A percentile compares a stretch with the other conserved stretches of the same genome.
These are phyloP conservation scores for Drosophila mayaguana DNA, from an alignment of 2,888 invertebrate species.

Conservation along the genomic window DNA sequence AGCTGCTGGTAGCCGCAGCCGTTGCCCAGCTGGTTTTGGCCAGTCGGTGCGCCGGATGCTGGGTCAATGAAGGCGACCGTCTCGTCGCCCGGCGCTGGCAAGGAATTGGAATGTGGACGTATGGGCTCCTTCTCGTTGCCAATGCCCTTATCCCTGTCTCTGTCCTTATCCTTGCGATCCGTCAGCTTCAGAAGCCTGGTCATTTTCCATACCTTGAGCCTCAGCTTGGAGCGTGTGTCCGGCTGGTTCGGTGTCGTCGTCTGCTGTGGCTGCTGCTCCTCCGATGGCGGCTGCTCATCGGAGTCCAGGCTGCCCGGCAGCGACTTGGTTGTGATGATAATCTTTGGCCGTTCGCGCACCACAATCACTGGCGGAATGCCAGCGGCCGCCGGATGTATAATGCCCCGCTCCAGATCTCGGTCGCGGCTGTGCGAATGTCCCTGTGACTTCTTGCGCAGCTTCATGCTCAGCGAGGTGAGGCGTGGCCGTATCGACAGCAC, in stretches of 20 bases:
- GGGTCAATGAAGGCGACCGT: slow-evolving; percentile 76
- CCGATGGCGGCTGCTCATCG: slow-evolving; percentile 86
- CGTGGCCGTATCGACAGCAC: slow-evolving; percentile 83
- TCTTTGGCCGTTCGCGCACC: slow-evolving; percentile 85
- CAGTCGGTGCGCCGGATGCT: background rate
- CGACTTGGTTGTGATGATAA: slow-evolving; percentile 88
- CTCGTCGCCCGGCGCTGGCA: slow-evolving; percentile 66
- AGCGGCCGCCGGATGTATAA: slow-evolving; percentile 64
- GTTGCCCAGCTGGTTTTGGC: slow-evolving; percentile 25
- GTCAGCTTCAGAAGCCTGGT: slow-evolving; percentile 87
- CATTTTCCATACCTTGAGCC: slow-evolving; percentile 89
- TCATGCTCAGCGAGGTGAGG: slow-evolving; percentile 84
- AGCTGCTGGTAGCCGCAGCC: slow-evolving; percentile 88
- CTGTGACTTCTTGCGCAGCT: slow-evolving; percentile 82
- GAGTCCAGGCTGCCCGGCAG: slow-evolving; percentile 93
- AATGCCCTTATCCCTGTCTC: slow-evolving; percentile 40
- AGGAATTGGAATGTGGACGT: slow-evolving; percentile 17
- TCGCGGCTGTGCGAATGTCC: slow-evolving; percentile 43
- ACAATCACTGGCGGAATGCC: slow-evolving; percentile 77
- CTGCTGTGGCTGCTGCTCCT: slow-evolving; percentile 6
- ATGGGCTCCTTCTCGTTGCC: slow-evolving; percentile 42
- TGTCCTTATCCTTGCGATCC: slow-evolving; percentile 16
- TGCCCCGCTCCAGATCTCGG: slow-evolving; percentile 78
- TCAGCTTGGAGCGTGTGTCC: slow-evolving; percentile 79
- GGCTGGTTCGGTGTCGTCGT: background rate